A percentile compares a stretch with the other conserved stretches of the same genome.
phyloP scores from a whole-genome alignment of 1,140 invertebrate genomes.

The Eumaeus atala region DNA sequence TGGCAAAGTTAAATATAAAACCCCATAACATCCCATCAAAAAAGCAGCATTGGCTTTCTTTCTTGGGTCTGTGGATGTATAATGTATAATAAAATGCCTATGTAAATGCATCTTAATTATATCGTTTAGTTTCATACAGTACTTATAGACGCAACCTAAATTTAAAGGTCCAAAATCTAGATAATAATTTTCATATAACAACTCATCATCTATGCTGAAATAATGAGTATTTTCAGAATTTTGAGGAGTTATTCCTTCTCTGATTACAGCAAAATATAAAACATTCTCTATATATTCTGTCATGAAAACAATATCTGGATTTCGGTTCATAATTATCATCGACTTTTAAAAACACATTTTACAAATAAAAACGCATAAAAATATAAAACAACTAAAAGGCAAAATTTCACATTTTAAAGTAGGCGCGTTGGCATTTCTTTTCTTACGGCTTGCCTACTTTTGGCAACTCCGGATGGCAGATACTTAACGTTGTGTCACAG shows the following conservation, averaged over 20 bases:
- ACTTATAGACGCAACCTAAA: constrained; percentile 94
- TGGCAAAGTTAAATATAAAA: constrained; percentile 90
- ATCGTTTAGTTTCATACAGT: constrained; percentile 91
- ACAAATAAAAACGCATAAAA: background rate
- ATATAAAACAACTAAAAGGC: too few relatives aligned
- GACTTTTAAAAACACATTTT: background rate
- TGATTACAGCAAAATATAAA: constrained; percentile 59
- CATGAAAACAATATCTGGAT: constrained; percentile 54
- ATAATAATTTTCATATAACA: constrained; percentile 97
- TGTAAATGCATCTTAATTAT: constrained; percentile 56
- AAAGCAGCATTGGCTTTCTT: constrained; percentile 87
- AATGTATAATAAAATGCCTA: constrained; percentile 72
- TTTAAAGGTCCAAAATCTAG: constrained; percentile 97
- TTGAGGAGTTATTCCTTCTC: constrained; percentile 75
- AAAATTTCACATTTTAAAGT: too few relatives aligned
- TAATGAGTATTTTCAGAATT: constrained; percentile 89
- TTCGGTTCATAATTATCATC: constrained; percentile 39
- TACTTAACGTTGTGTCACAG: too few relatives aligned
- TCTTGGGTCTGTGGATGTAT: constrained; percentile 86
- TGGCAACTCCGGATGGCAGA: too few relatives aligned
- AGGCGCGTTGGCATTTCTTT: too few relatives aligned
- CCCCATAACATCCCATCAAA: constrained; percentile 90
- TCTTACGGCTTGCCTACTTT: too few relatives aligned
- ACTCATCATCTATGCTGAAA: constrained; percentile 92
- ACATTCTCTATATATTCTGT: constrained; percentile 66